Percentiles rank a stretch among this genome's conserved stretches.
phyloP scores from a whole-genome alignment of 1,140 invertebrate species.

The Bathynomus jamesi region DNA sequence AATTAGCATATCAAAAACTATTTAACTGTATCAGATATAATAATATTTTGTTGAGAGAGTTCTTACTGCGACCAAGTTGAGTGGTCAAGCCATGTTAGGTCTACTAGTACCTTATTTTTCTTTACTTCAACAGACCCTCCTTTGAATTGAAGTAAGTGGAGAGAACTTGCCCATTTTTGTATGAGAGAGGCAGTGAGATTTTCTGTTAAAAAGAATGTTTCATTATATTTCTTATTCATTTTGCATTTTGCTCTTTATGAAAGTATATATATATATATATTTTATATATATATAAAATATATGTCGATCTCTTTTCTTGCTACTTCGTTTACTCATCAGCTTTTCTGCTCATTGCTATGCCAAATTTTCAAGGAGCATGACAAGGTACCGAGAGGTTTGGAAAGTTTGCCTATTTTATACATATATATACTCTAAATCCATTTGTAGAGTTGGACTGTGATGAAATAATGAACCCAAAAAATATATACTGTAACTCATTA shows the following conservation, averaged over 20 bases:
- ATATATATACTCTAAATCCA: neutral
- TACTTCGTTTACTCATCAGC: neutral
- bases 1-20: too few relatives aligned
- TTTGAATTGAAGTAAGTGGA: neutral
- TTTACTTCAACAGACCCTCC: neutral
- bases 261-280: conserved; percentile 1
- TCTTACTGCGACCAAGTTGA: neutral
- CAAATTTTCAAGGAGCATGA: neutral
- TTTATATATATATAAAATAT: neutral
- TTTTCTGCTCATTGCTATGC: conserved; percentile 1
- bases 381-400: neutral
- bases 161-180: neutral
- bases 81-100: neutral
- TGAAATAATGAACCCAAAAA: neutral
- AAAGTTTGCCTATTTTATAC: conserved; percentile 1
- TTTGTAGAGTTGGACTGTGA: conserved; percentile 1
- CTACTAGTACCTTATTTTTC: neutral
- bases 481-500: neutral
- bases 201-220: neutral
- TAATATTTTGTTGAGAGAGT: too few relatives aligned
- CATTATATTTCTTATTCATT: neutral
- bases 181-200: neutral
- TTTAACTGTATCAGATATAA: too few relatives aligned
- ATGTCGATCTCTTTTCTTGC: neutral
- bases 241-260: neutral